Percentiles rank a stretch among this genome's conserved stretches.
These are phyloP conservation scores for Falco berigora DNA, from an alignment of 2,797 vertebrate species.

Conservation along the genomic window DNA sequence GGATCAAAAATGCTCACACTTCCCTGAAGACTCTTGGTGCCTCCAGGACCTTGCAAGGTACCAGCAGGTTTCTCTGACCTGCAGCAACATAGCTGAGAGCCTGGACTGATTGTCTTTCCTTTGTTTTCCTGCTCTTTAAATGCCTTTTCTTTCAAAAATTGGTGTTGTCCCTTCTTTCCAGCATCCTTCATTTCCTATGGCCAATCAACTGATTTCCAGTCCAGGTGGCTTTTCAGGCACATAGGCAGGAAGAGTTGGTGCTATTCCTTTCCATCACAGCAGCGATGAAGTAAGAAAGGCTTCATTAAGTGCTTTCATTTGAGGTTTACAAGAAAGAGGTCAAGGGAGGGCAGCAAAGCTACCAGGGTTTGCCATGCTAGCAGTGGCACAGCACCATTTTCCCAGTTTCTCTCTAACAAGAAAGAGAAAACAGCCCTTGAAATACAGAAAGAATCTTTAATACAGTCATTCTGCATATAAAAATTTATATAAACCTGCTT, in stretches of 20 bases:
- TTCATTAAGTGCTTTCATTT: background rate
- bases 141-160: background rate
- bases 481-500: background rate
- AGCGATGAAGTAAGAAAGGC: background rate
- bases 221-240: background rate
- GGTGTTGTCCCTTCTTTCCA: background rate
- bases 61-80: background rate
- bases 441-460: background rate
- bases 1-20: background rate
- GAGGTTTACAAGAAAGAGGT: background rate
- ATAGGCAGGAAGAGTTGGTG: background rate
- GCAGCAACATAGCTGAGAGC: background rate
- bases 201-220: background rate
- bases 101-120: background rate
- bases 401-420: background rate
- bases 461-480: background rate
- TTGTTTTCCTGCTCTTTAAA: background rate
- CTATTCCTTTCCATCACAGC: background rate
- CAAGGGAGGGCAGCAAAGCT: background rate
- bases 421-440: background rate
- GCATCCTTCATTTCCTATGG: background rate
- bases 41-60: background rate
- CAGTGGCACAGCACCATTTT: background rate
- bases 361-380: background rate
- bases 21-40: background rate